phyloP scores from a whole-genome alignment of 2,113 vertebrate genomes.

The Arizona elegans region DNA sequence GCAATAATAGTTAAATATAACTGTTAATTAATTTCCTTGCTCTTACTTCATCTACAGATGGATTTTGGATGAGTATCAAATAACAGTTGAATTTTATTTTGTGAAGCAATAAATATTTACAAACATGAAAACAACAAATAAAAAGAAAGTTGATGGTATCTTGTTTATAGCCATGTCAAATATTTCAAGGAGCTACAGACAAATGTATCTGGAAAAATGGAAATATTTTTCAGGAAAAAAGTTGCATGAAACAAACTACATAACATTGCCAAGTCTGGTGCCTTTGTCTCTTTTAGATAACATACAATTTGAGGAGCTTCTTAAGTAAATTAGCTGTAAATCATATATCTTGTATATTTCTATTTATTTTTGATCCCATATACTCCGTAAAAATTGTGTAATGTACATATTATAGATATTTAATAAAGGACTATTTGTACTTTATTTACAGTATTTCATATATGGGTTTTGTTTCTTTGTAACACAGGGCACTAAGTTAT shows the following conservation, averaged over 20 bases:
- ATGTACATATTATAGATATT: background rate
- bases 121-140: background rate
- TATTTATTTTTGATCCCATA: background rate
- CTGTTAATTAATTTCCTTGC: background rate
- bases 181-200: background rate
- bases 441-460: background rate
- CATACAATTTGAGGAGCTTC: background rate
- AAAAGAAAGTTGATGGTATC: constrained; percentile 26
- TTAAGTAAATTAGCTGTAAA: background rate
- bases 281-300: background rate
- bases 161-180: constrained; percentile 27
- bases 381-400: background rate
- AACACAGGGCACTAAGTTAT: background rate
- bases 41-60: background rate
- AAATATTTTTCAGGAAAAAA: constrained; percentile 25
- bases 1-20: background rate
- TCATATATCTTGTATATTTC: background rate
- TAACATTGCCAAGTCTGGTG: background rate
- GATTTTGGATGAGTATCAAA: background rate
- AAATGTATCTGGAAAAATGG: constrained; percentile 20
- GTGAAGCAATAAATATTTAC: constrained; percentile 30
- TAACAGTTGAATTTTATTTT: constrained; percentile 35
- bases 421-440: background rate
- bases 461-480: background rate
- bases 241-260: background rate